Evolutionary conservation across 2,888 invertebrate species (phyloP).

Genomic region (Notodonta dromedarius): DNA sequence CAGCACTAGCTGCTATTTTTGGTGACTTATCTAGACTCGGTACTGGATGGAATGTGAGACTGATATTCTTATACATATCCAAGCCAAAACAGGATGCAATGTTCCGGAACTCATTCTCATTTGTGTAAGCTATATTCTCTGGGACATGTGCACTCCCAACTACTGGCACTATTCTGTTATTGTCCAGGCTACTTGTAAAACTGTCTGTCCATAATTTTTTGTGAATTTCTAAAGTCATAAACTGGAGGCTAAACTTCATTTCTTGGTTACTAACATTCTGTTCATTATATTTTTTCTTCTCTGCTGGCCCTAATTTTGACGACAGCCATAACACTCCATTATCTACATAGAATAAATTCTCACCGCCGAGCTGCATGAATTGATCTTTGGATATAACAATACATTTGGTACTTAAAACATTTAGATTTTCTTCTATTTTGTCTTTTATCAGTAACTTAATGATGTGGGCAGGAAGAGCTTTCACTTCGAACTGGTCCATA

Average conservation of each 20-base stretch:
- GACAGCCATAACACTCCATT: constrained; percentile 74
- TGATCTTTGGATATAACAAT: constrained; percentile 68
- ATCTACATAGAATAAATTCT: constrained; percentile 77
- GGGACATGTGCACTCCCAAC: constrained; percentile 59
- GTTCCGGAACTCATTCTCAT: constrained; percentile 70
- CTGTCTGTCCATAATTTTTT: constrained; percentile 64
- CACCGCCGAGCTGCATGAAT: constrained; percentile 69
- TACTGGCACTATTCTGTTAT: constrained; percentile 68
- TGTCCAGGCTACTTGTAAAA: constrained; percentile 46
- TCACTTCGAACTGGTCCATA: constrained; percentile 62
- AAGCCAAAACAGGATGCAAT: constrained; percentile 61
- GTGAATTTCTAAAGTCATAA: constrained; percentile 68
- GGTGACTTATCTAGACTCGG: constrained; percentile 66
- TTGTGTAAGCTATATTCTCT: constrained; percentile 56
- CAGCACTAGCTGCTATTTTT: constrained; percentile 70
- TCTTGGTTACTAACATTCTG: constrained; percentile 40
- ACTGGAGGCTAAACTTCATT: constrained; percentile 60
- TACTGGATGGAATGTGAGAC: constrained; percentile 68
- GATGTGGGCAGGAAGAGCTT: constrained; percentile 56
- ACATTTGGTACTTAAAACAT: constrained; percentile 66
- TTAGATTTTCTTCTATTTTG: constrained; percentile 54
- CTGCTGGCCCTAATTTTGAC: constrained; percentile 58
- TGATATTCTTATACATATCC: constrained; percentile 44
- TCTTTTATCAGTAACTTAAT: constrained; percentile 53
- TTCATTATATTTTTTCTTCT: constrained; percentile 54